phyloP scores from a whole-genome alignment of 2,797 vertebrate genomes.

The Argentina silus region DNA sequence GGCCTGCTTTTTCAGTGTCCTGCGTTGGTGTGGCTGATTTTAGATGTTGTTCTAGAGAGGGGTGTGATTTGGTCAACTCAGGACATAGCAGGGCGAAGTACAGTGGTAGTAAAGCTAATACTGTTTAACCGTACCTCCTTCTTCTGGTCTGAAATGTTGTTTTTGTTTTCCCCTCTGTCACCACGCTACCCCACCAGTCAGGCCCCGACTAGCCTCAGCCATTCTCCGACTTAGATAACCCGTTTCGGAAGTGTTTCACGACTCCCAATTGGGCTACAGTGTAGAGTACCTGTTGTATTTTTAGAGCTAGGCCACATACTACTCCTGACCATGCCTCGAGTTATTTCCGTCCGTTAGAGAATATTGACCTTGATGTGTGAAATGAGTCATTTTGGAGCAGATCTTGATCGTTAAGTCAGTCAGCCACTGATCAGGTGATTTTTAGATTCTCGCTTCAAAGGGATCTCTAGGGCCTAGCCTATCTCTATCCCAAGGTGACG shows the following conservation, averaged over 20 bases:
- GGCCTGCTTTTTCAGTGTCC: constrained; percentile 19
- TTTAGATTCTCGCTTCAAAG: neutral
- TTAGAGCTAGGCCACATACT: constrained; percentile 21
- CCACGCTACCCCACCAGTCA: neutral
- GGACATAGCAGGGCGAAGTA: constrained; percentile 26
- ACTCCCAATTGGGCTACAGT: neutral
- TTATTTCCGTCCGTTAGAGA: constrained; percentile 24
- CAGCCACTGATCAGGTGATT: neutral
- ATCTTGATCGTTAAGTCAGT: neutral
- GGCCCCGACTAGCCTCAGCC: neutral
- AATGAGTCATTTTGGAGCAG: constrained; percentile 39
- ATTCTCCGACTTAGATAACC: neutral
- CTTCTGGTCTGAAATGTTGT: constrained; percentile 10
- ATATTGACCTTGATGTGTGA: constrained; percentile 34
- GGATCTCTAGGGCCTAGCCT: neutral
- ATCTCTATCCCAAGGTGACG: neutral
- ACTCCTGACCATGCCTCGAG: constrained; percentile 6
- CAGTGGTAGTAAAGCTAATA: neutral
- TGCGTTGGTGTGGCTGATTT: neutral
- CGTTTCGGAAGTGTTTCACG: neutral
- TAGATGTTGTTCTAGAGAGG: neutral
- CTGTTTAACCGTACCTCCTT: constrained; percentile 26
- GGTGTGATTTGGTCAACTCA: neutral
- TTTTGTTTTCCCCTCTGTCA: neutral
- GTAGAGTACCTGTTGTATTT: constrained; percentile 21